Evolutionary conservation across 2,888 invertebrate species (phyloP).

Genomic region (Rhagium mordax): DNA sequence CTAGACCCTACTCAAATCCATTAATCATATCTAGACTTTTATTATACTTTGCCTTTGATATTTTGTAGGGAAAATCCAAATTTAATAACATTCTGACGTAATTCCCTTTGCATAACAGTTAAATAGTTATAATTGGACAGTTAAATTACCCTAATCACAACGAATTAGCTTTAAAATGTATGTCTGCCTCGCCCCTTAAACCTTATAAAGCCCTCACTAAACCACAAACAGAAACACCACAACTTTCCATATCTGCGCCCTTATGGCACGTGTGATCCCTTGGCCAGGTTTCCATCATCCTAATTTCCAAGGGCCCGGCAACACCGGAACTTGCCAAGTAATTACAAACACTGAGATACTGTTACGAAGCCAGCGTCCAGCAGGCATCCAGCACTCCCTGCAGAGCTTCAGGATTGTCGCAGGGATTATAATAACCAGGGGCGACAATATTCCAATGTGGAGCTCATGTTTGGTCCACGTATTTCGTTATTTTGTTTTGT

Average conservation of each 20-base stretch:
- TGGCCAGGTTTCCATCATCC: conserved; percentile 1
- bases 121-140: conserved; percentile 36
- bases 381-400: conserved; percentile 15
- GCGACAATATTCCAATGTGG: neutral
- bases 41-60: conserved; percentile 25
- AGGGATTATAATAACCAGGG: conserved; percentile 7
- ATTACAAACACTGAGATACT: conserved; percentile 30
- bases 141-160: conserved; percentile 34
- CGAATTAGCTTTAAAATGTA: conserved; percentile 17
- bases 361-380: conserved; percentile 25
- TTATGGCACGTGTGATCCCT: conserved; percentile 16
- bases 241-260: conserved; percentile 6
- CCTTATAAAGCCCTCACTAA: conserved; percentile 17
- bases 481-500: neutral
- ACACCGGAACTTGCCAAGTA: conserved; percentile 28
- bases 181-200: neutral
- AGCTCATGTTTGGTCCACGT: neutral
- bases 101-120: conserved; percentile 27
- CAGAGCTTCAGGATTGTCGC: neutral
- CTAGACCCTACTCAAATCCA: conserved; percentile 28
- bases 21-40: conserved; percentile 33
- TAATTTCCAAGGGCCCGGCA: conserved; percentile 15
- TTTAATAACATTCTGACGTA: conserved; percentile 28
- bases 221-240: conserved; percentile 9
- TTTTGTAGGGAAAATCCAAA: conserved; percentile 13